These are phyloP conservation scores for Toxotes lorentzi DNA, from an alignment of 2,797 vertebrate species.

Conservation along the genomic window DNA sequence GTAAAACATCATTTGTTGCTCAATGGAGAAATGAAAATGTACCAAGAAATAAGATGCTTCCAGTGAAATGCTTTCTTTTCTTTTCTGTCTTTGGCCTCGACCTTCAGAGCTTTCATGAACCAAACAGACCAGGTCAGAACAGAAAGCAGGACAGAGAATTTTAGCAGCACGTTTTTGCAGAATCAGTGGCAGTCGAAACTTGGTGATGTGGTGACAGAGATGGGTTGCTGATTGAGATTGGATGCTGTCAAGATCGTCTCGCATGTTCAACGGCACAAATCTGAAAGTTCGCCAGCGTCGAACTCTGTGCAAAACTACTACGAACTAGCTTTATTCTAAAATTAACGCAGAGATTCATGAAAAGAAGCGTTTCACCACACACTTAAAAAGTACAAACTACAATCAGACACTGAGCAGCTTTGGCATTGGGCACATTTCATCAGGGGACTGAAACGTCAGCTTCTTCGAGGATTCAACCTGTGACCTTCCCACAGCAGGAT, in stretches of 20 bases:
- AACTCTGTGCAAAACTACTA: no score
- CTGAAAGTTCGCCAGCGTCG: no score
- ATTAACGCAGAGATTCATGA: no score
- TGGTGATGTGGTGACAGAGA: neutral
- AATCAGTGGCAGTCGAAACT: neutral
- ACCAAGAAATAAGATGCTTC: slow-evolving; percentile 17
- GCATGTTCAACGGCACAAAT: neutral
- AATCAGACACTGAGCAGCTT: neutral
- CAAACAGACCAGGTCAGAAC: neutral
- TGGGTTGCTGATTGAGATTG: neutral
- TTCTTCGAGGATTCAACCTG: slow-evolving; percentile 24
- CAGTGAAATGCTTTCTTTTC: slow-evolving; percentile 7
- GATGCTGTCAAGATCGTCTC: neutral
- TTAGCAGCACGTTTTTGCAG: neutral
- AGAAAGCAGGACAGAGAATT: neutral
- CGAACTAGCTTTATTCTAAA: no score
- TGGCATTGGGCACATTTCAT: neutral
- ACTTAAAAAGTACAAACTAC: neutral
- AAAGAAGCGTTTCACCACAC: neutral
- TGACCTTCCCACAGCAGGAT: slow-evolving; percentile 28
- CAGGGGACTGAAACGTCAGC: neutral
- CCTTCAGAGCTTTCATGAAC: slow-evolving; percentile 10
- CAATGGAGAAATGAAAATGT: slow-evolving; percentile 8
- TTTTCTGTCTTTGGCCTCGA: neutral
- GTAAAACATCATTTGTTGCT: slow-evolving; percentile 17